Conservation (phyloP, 2,113 vertebrate species). For the Rhinopomastus cyanomelas region DNA sequence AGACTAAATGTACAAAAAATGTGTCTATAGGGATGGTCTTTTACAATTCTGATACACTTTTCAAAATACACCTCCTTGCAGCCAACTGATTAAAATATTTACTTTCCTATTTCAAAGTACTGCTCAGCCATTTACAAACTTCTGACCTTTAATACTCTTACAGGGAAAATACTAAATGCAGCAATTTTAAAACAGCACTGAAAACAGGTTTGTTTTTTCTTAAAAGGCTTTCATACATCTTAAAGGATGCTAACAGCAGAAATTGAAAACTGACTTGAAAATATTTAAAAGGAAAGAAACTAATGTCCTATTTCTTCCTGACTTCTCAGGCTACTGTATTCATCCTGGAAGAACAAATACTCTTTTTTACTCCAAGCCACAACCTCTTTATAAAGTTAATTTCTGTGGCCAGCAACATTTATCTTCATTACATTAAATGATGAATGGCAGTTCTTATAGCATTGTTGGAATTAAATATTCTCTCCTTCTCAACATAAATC, state of each 20-base stretch:
- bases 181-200: neutral
- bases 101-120: neutral
- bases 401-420: neutral
- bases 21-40: neutral
- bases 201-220: neutral
- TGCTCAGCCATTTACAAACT: neutral
- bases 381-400: neutral
- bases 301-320: neutral
- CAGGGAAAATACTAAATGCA: neutral
- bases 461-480: neutral
- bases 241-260: neutral
- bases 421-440: constrained; percentile 40
- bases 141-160: neutral
- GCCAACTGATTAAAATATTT: neutral
- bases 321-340: neutral
- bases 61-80: neutral
- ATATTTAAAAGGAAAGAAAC: neutral
- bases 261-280: neutral
- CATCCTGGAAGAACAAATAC: constrained; percentile 8
- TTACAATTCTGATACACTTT: neutral
- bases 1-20: neutral
- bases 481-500: neutral
- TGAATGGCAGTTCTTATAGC: neutral
- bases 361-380: neutral
- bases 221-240: neutral